Percentiles rank a stretch among this genome's conserved stretches.
Evolutionary conservation across 2,888 invertebrate species (phyloP).

Genomic region (Campoplex capitator): DNA sequence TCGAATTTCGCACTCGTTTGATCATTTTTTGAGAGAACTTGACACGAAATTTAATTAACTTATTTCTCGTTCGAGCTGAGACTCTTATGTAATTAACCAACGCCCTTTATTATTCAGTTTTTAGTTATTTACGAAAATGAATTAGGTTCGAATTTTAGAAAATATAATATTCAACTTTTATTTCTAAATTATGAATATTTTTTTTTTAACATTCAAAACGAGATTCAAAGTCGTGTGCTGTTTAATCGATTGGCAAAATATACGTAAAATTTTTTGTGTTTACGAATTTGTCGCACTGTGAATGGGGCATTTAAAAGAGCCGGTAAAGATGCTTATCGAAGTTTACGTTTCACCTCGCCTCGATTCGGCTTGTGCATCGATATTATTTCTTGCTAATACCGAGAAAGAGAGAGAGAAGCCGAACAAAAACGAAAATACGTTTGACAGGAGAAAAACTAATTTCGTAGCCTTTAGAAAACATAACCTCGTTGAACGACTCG

Average conservation of each 20-base stretch:
- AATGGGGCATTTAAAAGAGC: not conserved
- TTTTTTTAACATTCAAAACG: not conserved
- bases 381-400: not conserved
- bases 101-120: not conserved
- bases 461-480: not conserved
- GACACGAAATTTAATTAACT: not conserved
- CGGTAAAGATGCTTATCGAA: not conserved
- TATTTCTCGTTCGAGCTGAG: not conserved
- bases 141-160: no score
- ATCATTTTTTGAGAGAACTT: not conserved
- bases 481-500: not conserved
- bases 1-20: not conserved
- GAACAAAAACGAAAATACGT: not conserved
- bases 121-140: not conserved
- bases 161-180: no score
- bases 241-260: not conserved
- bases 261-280: not conserved
- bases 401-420: not conserved
- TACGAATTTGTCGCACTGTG: not conserved
- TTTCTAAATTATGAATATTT: no score
- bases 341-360: not conserved
- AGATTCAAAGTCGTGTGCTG: not conserved
- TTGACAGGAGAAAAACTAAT: not conserved
- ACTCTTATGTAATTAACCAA: conserved; percentile 9
- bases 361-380: not conserved